phyloP scores from a whole-genome alignment of 2,113 vertebrate species.

The rabbit (Oryctolagus cuniculus) region DNA sequence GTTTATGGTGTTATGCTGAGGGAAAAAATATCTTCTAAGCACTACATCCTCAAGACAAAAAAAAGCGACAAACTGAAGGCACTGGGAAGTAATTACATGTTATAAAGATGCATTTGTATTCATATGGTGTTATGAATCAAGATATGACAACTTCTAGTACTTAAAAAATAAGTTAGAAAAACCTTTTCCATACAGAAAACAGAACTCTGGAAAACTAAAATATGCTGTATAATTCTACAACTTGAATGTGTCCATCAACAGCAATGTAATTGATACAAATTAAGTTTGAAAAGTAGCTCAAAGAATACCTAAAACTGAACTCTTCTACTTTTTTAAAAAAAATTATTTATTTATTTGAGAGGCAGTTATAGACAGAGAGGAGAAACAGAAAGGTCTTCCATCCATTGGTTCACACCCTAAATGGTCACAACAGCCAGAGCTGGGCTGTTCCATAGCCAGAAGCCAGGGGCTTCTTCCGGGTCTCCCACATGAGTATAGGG shows the following conservation, averaged over 20 bases:
- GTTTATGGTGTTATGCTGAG: neutral
- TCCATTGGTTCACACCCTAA: too few species aligned
- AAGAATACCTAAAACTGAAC: slow-evolving; percentile 67
- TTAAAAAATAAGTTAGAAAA: slow-evolving; percentile 62
- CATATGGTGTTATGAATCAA: neutral
- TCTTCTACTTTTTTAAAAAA: slow-evolving; percentile 25
- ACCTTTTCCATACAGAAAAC: slow-evolving; percentile 39
- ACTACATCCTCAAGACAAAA: neutral
- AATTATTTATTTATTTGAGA: too few species aligned
- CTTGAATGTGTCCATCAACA: slow-evolving; percentile 65
- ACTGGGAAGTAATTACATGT: neutral
- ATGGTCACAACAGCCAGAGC: too few species aligned
- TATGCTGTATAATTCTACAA: slow-evolving; percentile 34
- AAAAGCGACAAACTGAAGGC: neutral
- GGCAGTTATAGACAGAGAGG: too few species aligned
- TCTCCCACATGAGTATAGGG: too few species aligned
- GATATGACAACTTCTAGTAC: slow-evolving; percentile 7
- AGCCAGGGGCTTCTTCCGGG: too few species aligned
- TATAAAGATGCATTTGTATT: slow-evolving; percentile 57
- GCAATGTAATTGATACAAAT: slow-evolving; percentile 78
- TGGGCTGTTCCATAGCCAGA: too few species aligned
- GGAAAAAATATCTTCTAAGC: neutral
- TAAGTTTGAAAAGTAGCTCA: slow-evolving; percentile 72
- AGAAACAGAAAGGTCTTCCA: too few species aligned
- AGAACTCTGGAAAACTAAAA: slow-evolving; percentile 47